Conservation (phyloP, 2,888 invertebrate species). For the Therioaphis trifolii region DNA sequence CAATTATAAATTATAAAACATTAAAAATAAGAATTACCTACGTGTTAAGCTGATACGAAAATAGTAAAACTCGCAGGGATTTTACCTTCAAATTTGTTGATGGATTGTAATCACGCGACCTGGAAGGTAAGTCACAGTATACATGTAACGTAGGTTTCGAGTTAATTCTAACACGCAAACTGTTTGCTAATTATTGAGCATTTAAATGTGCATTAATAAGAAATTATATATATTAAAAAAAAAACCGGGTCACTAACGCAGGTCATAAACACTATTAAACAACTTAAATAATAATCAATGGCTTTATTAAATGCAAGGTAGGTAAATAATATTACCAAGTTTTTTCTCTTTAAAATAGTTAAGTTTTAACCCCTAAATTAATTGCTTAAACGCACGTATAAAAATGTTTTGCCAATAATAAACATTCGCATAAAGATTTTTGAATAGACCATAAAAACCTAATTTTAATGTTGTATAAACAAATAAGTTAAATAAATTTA, state of each 20-base stretch:
- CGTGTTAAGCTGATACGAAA: constrained; percentile 35
- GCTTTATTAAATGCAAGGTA: constrained; percentile 48
- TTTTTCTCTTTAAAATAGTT: constrained; percentile 29
- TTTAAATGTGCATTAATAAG: constrained; percentile 57
- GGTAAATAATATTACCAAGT: constrained; percentile 10
- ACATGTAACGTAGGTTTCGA: constrained; percentile 48
- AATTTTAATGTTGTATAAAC: no score
- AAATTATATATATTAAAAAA: not conserved
- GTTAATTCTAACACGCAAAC: constrained; percentile 50
- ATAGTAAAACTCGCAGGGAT: constrained; percentile 16
- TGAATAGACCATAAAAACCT: not conserved
- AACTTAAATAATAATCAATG: constrained; percentile 51
- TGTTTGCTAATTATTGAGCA: constrained; percentile 57
- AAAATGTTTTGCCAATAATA: constrained; percentile 36
- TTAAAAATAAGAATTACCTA: constrained; percentile 42
- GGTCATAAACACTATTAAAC: constrained; percentile 53
- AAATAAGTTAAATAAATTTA: no score
- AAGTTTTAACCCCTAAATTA: constrained; percentile 31
- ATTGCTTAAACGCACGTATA: constrained; percentile 43
- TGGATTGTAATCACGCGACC: constrained; percentile 40
- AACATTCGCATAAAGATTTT: constrained; percentile 28
- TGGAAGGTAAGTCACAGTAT: not conserved
- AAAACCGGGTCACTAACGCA: constrained; percentile 50
- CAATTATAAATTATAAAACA: constrained; percentile 44
- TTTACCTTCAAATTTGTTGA: constrained; percentile 12